phyloP scores from a whole-genome alignment of 2,888 invertebrate species.

The Metacarcinus magister region DNA sequence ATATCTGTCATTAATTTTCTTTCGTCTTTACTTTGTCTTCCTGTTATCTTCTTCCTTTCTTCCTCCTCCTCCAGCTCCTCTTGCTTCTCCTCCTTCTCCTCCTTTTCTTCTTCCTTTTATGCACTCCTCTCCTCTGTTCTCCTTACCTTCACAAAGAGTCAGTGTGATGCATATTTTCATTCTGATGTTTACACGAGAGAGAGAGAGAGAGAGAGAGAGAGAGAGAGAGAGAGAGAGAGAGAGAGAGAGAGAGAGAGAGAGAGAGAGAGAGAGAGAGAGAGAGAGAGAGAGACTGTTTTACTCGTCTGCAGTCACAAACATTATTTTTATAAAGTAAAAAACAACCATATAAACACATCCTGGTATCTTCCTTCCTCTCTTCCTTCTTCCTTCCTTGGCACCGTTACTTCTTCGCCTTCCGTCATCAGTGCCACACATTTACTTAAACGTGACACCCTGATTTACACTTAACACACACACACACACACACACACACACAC shows the following conservation, averaged over 20 bases:
- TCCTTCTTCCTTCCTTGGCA: neutral
- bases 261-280: constrained; percentile 5
- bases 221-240: constrained; percentile 7
- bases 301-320: neutral
- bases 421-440: neutral
- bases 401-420: neutral
- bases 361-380: neutral
- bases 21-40: neutral
- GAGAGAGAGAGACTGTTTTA: neutral
- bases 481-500: no score
- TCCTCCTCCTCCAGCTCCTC: neutral
- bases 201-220: neutral
- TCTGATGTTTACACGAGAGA: constrained; percentile 16
- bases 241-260: constrained; percentile 26
- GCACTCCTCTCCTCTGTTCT: neutral
- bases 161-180: neutral
- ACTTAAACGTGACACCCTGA: no score
- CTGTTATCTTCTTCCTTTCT: neutral
- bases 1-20: neutral
- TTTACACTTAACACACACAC: no score
- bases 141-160: neutral
- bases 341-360: neutral
- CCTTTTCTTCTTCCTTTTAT: neutral
- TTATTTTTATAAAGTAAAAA: neutral
- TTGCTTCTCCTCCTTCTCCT: neutral